Conservation (phyloP, 2,113 vertebrate species). For the Raphicerus campestris region DNA sequence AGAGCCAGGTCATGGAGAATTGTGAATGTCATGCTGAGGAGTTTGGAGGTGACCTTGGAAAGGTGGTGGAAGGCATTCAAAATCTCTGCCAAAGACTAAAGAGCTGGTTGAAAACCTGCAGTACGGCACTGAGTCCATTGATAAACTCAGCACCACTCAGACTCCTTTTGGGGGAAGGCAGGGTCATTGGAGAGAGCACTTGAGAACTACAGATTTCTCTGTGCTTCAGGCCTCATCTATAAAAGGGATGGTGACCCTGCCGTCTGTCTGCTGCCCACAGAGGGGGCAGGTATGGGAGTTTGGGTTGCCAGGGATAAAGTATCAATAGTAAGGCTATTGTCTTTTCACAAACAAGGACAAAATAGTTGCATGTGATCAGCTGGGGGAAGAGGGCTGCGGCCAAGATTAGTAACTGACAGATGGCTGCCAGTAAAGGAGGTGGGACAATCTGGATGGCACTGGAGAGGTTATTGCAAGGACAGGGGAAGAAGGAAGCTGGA, state of each 20-base stretch:
- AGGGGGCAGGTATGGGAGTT: neutral
- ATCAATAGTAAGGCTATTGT: neutral
- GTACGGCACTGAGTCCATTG: neutral
- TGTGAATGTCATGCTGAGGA: neutral
- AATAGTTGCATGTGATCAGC: slow-evolving; percentile 17
- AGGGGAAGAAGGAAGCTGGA: neutral
- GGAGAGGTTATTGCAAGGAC: slow-evolving; percentile 52
- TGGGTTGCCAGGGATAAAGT: neutral
- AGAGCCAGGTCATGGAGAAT: neutral
- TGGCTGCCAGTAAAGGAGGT: slow-evolving; percentile 50
- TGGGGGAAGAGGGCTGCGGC: slow-evolving; percentile 37
- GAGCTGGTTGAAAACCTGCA: neutral
- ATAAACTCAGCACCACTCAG: neutral
- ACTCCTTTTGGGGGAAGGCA: neutral
- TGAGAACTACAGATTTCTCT: neutral
- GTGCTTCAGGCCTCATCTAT: neutral
- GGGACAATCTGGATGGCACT: neutral
- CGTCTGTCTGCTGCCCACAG: neutral
- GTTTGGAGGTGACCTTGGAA: neutral
- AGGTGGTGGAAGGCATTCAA: neutral
- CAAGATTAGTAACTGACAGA: slow-evolving; percentile 67
- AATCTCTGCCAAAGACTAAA: neutral
- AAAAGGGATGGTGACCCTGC: neutral
- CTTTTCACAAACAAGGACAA: slow-evolving; percentile 51
- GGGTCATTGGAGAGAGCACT: neutral